These are phyloP conservation scores for Epicampocera succincta DNA, from an alignment of 2,888 invertebrate species.

Conservation along the genomic window DNA sequence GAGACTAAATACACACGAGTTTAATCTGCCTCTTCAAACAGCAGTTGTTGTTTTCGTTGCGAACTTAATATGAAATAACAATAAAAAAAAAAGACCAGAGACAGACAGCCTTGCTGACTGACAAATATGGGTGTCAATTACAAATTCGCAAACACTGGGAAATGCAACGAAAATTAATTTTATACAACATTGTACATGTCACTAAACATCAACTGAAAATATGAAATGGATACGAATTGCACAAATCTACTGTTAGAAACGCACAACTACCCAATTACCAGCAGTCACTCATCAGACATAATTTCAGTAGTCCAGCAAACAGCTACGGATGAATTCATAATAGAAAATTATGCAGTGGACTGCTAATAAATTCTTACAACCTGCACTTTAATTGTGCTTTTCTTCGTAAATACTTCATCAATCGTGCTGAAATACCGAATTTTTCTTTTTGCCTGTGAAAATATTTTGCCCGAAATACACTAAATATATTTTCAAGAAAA, in stretches of 20 bases:
- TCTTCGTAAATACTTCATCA: too few species aligned
- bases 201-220: constrained; percentile 47
- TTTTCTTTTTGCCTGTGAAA: too few species aligned
- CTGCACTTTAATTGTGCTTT: too few species aligned
- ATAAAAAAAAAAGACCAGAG: not conserved
- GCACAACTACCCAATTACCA: not conserved
- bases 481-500: too few species aligned
- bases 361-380: too few species aligned
- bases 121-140: constrained; percentile 52
- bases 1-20: too few species aligned
- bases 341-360: too few species aligned
- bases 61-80: constrained; percentile 6
- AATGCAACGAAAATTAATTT: constrained; percentile 19
- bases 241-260: constrained; percentile 36
- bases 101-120: constrained; percentile 50
- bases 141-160: constrained; percentile 54
- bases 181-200: constrained; percentile 48
- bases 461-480: too few species aligned
- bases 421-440: too few species aligned
- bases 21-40: constrained; percentile 1
- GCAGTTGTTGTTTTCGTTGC: not conserved
- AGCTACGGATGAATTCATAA: too few species aligned
- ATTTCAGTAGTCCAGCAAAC: too few species aligned
- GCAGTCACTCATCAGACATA: not conserved
- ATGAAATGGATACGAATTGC: constrained; percentile 37